A percentile compares a stretch with the other conserved stretches of the same genome.
phyloP scores from a whole-genome alignment of 64 coral and sea anemone species.

The Stichodactyla helianthus region DNA sequence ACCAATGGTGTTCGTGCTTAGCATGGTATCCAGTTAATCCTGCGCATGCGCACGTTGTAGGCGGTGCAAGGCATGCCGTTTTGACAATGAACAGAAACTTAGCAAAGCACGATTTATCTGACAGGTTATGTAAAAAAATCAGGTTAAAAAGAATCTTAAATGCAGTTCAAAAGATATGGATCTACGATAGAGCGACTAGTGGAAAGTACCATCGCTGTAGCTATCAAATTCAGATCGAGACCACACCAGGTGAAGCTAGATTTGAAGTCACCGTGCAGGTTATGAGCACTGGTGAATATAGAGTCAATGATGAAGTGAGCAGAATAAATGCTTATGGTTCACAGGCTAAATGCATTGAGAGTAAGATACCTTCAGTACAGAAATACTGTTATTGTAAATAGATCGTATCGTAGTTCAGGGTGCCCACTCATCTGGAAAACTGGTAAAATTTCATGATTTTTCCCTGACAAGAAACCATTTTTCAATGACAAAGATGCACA shows the following conservation, averaged over 20 bases:
- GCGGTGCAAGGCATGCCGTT: conserved; percentile 20
- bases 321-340: conserved; percentile 72
- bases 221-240: conserved; percentile 68
- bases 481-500: no score
- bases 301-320: conserved; percentile 48
- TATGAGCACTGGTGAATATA: conserved; percentile 38
- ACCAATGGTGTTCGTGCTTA: conserved; percentile 61
- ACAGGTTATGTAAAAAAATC: conserved; percentile 11
- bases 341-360: conserved; percentile 65
- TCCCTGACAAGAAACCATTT: no score
- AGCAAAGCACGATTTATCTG: neutral
- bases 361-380: conserved; percentile 35
- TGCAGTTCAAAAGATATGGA: conserved; percentile 8
- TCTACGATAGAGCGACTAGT: conserved; percentile 41
- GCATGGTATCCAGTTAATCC: conserved; percentile 29
- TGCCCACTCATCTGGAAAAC: no score
- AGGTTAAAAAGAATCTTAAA: no score
- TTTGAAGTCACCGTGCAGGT: conserved; percentile 67
- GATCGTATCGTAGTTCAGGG: neutral
- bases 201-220: conserved; percentile 31
- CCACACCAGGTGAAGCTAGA: conserved; percentile 45
- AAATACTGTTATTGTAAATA: conserved; percentile 71
- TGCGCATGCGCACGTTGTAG: conserved; percentile 24
- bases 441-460: no score
- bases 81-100: conserved; percentile 26